Evolutionary conservation across 2,113 vertebrate species (phyloP), one percentile per base, ranked within the genome.

Genomic region (Antennarius striatus): DNA sequence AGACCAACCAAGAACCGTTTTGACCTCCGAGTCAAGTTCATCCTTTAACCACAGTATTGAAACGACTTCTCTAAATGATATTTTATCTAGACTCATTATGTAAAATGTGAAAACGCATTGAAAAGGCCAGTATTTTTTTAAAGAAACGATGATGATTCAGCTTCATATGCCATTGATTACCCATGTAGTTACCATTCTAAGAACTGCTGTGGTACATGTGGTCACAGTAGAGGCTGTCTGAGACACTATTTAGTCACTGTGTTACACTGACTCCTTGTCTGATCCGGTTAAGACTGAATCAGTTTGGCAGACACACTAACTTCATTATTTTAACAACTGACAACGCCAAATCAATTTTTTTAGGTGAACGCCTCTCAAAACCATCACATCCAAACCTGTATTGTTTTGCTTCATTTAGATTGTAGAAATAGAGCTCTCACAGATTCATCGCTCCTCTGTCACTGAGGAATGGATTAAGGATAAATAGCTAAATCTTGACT

Each of bases 181-280:
- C 47, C 22, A 39, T 22, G 49, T 12, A 4, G 56, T 72, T 65
- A 50, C 62, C 13, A 10, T 54, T 68, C 17, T 0, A 3, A 52
- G 51, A 48, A 39, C 15, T 17, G 22, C 51, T 29, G 6, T 14
- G 16, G 52, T 55, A 14, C 63, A 56, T 78, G 72, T 66, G 70
- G 67, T 58, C 10, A 65, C 57, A 70, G 53, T 63, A 68, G 57
- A 46, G 68, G 53, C 28, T 36, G 63, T 52, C 12, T 54, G 66
- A 74, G 74, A 71, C 81, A 63, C 52, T 50, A 50, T 64, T 54
- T 32, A 77, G 71, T 81, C 73, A 79, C 71, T 80, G 54, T 52
- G 67, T 63, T 11, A 42, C 79, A 66, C 54, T 71, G 75, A 66
- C 54, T 75, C 65, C 74, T 65, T 71, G 58, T 73, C 68, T 75